Percentiles rank a stretch among this genome's conserved stretches.
phyloP scores from a whole-genome alignment of 2,888 invertebrate species.

The Erebia epiphron region DNA sequence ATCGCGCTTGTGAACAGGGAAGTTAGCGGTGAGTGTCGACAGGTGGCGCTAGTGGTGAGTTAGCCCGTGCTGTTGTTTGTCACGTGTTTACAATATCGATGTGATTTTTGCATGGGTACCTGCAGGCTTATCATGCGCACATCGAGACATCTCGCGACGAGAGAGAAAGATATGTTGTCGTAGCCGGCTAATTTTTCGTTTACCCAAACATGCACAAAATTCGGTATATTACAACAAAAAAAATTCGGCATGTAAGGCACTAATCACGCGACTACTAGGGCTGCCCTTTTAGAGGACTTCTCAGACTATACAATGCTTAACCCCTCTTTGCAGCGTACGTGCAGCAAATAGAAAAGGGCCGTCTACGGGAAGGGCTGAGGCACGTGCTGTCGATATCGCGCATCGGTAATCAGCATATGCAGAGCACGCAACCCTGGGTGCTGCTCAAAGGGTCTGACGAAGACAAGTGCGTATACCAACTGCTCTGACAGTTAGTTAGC shows the following conservation, averaged over 20 bases:
- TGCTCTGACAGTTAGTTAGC: no score
- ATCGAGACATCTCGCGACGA: no score
- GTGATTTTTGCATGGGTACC: no score
- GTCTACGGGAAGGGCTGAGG: slow-evolving; percentile 92
- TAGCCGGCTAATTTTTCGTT: no score
- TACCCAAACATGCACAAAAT: no score
- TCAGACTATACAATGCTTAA: neutral
- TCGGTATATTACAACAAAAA: no score
- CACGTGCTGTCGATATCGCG: slow-evolving; percentile 93
- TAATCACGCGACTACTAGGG: no score
- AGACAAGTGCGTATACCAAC: slow-evolving; percentile 84
- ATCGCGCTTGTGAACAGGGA: slow-evolving; percentile 92
- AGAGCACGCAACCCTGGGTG: slow-evolving; percentile 97
- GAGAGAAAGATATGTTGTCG: no score
- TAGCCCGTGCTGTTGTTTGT: neutral
- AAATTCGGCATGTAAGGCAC: no score
- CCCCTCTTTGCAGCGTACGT: slow-evolving; percentile 82
- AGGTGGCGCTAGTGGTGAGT: neutral
- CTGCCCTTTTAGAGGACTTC: neutral
- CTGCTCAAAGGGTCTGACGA: slow-evolving; percentile 91
- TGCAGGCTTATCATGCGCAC: no score
- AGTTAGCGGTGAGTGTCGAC: slow-evolving; percentile 75
- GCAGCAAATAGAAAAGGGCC: slow-evolving; percentile 88
- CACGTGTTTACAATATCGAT: no score
- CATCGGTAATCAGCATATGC: slow-evolving; percentile 98